phyloP scores from a whole-genome alignment of 2,888 invertebrate species.

The Trypoxylon attenuatum region DNA sequence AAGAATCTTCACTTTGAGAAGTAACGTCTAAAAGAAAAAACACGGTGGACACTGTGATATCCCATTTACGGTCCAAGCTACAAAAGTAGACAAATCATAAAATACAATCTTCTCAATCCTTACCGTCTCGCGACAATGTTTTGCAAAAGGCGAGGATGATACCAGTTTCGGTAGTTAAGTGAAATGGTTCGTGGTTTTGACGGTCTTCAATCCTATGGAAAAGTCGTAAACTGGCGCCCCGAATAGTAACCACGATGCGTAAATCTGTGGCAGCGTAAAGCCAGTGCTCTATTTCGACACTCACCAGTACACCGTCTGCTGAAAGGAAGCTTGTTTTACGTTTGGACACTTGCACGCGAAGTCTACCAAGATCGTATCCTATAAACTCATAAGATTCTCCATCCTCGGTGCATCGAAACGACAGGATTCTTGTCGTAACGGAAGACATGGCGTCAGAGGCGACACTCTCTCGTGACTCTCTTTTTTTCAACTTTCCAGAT shows the following conservation, averaged over 20 bases:
- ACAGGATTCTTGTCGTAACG: constrained; percentile 27
- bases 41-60: too few relatives aligned
- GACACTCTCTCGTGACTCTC: constrained; percentile 10
- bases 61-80: too few relatives aligned
- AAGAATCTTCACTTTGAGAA: too few relatives aligned
- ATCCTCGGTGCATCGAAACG: constrained; percentile 22
- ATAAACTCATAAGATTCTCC: constrained; percentile 54
- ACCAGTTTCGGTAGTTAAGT: constrained; percentile 58
- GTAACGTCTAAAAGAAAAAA: too few relatives aligned
- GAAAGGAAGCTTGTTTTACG: constrained; percentile 53
- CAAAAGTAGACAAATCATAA: too few relatives aligned
- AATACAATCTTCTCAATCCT: too few relatives aligned
- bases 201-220: constrained; percentile 25
- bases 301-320: constrained; percentile 58
- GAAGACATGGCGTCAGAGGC: constrained; percentile 36
- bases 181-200: constrained; percentile 50
- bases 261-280: constrained; percentile 46
- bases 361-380: constrained; percentile 65
- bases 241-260: constrained; percentile 49
- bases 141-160: constrained; percentile 59
- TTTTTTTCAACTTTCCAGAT: constrained; percentile 11
- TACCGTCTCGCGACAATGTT: too few relatives aligned
- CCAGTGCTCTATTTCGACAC: constrained; percentile 60
- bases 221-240: constrained; percentile 51
- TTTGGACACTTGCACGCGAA: constrained; percentile 57